These are phyloP conservation scores for Cinara cedri DNA, from an alignment of 2,888 invertebrate genomes.

Conservation along the genomic window DNA sequence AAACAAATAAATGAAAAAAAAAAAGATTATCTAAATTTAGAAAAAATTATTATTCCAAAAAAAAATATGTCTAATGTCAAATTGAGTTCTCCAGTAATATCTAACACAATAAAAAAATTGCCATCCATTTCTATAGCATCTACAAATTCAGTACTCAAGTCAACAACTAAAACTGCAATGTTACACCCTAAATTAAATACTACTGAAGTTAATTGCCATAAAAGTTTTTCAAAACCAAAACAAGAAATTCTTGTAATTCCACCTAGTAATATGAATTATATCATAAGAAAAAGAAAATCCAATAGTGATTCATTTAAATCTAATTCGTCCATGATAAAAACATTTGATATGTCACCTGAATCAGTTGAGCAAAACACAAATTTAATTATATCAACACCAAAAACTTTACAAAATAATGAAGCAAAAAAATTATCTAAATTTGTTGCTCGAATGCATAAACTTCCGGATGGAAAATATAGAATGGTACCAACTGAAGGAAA, in stretches of 20 bases:
- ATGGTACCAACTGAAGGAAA: constrained; percentile 25
- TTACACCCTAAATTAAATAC: background rate
- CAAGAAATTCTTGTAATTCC: constrained; percentile 7
- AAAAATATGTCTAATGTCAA: background rate
- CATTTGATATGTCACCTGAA: background rate
- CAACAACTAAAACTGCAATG: background rate
- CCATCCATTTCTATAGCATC: constrained; percentile 9
- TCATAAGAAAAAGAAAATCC: background rate
- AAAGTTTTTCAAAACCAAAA: constrained; percentile 1
- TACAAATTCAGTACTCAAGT: background rate
- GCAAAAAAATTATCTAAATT: background rate
- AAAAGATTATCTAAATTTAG: constrained; percentile 23
- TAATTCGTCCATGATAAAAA: background rate
- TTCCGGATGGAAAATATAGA: constrained; percentile 28
- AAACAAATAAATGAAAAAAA: constrained; percentile 17
- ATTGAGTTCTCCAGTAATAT: background rate
- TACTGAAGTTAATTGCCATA: background rate
- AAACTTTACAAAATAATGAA: background rate
- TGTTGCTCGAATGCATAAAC: constrained; percentile 27
- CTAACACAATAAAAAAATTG: constrained; percentile 5
- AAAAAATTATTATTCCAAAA: constrained; percentile 23
- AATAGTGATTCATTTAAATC: background rate
- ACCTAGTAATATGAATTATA: constrained; percentile 2
- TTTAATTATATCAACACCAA: background rate
- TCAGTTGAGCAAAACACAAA: background rate